Conservation (phyloP, 2,888 invertebrate genomes). For the Rugalucina vietnamica region DNA sequence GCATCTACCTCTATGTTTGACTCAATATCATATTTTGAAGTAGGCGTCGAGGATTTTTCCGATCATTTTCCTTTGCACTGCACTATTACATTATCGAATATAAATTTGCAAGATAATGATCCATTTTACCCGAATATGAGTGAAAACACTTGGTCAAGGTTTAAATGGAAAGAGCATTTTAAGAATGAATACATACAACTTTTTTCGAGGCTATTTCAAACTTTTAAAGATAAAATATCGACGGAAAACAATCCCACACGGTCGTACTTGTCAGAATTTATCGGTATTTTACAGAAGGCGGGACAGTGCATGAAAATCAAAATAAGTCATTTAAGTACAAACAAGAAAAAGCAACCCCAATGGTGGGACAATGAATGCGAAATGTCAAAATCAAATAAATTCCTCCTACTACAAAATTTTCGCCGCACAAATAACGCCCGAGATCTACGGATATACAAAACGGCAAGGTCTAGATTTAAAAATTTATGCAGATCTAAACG, state of each 20-base stretch:
- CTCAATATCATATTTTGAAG: constrained; percentile 9
- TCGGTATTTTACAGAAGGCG: background rate
- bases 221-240: background rate
- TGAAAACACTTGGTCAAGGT: background rate
- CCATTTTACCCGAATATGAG: background rate
- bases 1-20: constrained; percentile 25
- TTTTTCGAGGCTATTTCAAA: background rate
- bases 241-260: background rate
- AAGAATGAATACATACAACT: background rate
- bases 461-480: constrained; percentile 2
- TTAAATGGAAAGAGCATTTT: constrained; percentile 4
- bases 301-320: background rate
- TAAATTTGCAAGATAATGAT: background rate
- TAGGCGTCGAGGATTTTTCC: constrained; percentile 11
- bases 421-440: background rate
- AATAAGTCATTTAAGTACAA: background rate
- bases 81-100: background rate
- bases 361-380: constrained; percentile 18
- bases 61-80: constrained; percentile 29
- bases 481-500: constrained; percentile 19
- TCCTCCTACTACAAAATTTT: background rate
- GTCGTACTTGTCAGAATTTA: background rate
- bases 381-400: background rate
- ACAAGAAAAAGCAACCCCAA: background rate
- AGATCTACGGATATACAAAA: background rate